Percentiles rank a stretch among this genome's conserved stretches.
These are phyloP conservation scores for Listronotus bonariensis DNA, from an alignment of 1,140 invertebrate species.

Conservation along the genomic window DNA sequence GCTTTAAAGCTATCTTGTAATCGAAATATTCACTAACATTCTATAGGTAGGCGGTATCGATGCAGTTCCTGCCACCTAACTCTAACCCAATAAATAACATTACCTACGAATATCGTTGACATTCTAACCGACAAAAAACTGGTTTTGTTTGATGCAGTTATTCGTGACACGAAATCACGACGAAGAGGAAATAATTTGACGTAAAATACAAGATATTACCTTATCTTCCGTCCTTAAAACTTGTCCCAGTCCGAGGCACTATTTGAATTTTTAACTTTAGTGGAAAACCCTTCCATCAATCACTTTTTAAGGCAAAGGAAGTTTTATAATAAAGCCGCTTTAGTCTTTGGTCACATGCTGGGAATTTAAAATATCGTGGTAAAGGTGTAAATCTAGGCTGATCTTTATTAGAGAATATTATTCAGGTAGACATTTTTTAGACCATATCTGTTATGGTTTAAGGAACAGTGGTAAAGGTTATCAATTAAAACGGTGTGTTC, in stretches of 20 bases:
- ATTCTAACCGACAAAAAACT: slow-evolving; percentile 23
- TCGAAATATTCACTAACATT: no score
- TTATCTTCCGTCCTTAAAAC: slow-evolving; percentile 32
- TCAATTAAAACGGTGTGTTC: no score
- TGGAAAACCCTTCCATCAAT: slow-evolving; percentile 26
- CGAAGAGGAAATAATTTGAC: slow-evolving; percentile 32
- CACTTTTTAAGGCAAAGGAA: slow-evolving; percentile 17
- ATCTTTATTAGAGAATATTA: no score
- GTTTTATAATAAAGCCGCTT: not conserved
- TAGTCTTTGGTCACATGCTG: slow-evolving; percentile 9
- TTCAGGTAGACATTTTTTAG: no score
- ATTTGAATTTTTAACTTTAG: slow-evolving; percentile 26
- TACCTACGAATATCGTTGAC: no score
- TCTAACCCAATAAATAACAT: no score
- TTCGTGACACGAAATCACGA: slow-evolving; percentile 32
- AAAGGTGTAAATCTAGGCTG: not conserved
- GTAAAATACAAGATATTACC: slow-evolving; percentile 33
- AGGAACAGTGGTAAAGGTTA: no score
- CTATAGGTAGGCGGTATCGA: no score
- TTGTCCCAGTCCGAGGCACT: slow-evolving; percentile 25
- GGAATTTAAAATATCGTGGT: slow-evolving; percentile 11
- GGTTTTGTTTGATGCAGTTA: slow-evolving; percentile 20
- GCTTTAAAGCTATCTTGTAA: no score
- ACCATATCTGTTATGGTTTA: no score
- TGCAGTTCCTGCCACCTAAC: no score